phyloP scores from a whole-genome alignment of 2,888 invertebrate genomes.

The Octonoba sinensis region DNA sequence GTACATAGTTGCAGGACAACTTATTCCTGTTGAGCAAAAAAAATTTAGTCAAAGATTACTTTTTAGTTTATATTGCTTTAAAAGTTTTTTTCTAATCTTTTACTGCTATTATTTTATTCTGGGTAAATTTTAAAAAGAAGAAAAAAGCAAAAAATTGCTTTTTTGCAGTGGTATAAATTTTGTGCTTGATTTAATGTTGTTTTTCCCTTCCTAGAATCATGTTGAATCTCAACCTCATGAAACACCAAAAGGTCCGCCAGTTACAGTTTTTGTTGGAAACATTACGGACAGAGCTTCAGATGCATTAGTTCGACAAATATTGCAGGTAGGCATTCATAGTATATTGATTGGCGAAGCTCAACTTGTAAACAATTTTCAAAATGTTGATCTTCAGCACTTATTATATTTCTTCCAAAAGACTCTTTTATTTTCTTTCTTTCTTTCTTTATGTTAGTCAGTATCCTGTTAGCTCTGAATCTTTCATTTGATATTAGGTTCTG shows the following conservation, averaged over 20 bases:
- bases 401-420: background rate
- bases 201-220: conserved; percentile 28
- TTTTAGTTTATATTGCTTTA: too few species aligned
- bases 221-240: conserved; percentile 33
- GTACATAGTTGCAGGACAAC: too few species aligned
- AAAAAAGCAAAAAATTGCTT: too few species aligned
- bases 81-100: too few species aligned
- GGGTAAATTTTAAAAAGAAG: too few species aligned
- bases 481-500: too few species aligned
- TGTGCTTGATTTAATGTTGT: background rate
- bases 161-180: too few species aligned
- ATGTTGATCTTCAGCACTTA: background rate
- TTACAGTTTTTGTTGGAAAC: conserved; percentile 98
- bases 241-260: conserved; percentile 80
- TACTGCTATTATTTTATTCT: too few species aligned
- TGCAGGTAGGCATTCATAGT: conserved; percentile 74
- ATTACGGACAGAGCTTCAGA: conserved; percentile 96
- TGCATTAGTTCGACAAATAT: conserved; percentile 90
- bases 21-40: too few species aligned
- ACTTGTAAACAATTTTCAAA: conserved; percentile 1
- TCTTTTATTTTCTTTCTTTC: too few species aligned
- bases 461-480: too few species aligned
- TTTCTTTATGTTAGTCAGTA: background rate
- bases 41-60: too few species aligned
- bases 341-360: background rate